Evolutionary conservation across 2,797 vertebrate species (phyloP), one percentile per base, ranked within the genome.

Genomic region (Ceryle rudis): DNA sequence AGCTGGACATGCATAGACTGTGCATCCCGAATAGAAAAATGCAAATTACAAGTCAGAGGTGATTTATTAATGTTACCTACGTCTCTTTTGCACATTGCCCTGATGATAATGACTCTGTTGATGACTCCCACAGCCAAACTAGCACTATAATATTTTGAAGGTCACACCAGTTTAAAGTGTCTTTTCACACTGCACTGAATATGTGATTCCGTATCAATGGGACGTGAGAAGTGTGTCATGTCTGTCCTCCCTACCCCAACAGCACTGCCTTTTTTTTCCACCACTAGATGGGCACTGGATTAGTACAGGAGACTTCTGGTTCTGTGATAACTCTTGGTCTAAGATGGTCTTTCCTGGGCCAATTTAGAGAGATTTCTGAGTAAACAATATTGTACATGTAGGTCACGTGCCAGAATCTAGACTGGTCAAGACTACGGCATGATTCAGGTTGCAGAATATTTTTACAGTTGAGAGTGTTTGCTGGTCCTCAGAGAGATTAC

Each of bases 1-100:
- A 66, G 11, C 46, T 58, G n/a, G 58, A 52, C 1, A 1, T n/a
- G 16, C 0, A 2, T 14, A 19, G 28, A 23, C 31, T 10, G 18
- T 35, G 15, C 25, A 37, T 64, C 29, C 31, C 57, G 54, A 44
- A 74, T 74, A 55, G 6, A 61, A 83, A 74, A 71, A n/a, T 7
- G 17, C 8, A 60, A 62, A 44, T 42, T 31, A 21, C 11, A 41
- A 67, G 47, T 47, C 21, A 64, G 58, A 74, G 4, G 6, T n/a
- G 39, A 10, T 42, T 90, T 52, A 37, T 74, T 41, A 49, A 57
- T 12, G 17, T 64, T 52, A 44, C 41, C 37, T 35, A 15, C 4
- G 2, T 28, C 37, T 54, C 7, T 20, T 37, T 11, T 65, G 60
- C 42, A 10, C 71, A 54, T 66, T 58, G 28, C 10, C 31, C 39